These are phyloP conservation scores for Eulithis prunata DNA, from an alignment of 2,888 invertebrate species.

Conservation along the genomic window DNA sequence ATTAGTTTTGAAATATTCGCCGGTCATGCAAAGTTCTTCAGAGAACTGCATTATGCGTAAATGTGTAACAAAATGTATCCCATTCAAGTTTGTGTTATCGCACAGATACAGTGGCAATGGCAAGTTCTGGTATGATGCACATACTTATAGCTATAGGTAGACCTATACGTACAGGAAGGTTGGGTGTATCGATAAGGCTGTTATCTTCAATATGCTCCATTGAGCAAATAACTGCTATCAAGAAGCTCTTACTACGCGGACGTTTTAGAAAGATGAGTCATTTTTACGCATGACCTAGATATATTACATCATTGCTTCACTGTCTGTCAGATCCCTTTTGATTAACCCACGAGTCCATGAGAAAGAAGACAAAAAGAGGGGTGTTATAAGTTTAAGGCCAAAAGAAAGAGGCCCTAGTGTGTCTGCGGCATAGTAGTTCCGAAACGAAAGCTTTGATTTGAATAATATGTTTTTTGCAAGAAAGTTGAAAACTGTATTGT, in stretches of 20 bases:
- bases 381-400: too few relatives aligned
- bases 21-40: too few relatives aligned
- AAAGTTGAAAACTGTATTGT: too few relatives aligned
- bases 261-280: slow-evolving; percentile 20
- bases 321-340: too few relatives aligned
- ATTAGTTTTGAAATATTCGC: too few relatives aligned
- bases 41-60: too few relatives aligned
- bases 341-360: too few relatives aligned
- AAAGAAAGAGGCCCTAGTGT: too few relatives aligned
- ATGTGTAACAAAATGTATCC: not conserved
- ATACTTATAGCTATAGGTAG: not conserved
- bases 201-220: slow-evolving; percentile 18
- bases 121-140: not conserved
- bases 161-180: not conserved
- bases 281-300: slow-evolving; percentile 23
- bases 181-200: slow-evolving; percentile 11
- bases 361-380: too few relatives aligned
- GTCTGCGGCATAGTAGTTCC: too few relatives aligned
- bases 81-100: slow-evolving; percentile 7
- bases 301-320: not conserved
- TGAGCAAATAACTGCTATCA: slow-evolving; percentile 22
- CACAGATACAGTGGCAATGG: not conserved
- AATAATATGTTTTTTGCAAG: too few relatives aligned
- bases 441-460: too few relatives aligned
- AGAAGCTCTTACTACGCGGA: slow-evolving; percentile 7